Evolutionary conservation across 2,113 vertebrate species (phyloP).

Genomic region (Phocoena phocoena): DNA sequence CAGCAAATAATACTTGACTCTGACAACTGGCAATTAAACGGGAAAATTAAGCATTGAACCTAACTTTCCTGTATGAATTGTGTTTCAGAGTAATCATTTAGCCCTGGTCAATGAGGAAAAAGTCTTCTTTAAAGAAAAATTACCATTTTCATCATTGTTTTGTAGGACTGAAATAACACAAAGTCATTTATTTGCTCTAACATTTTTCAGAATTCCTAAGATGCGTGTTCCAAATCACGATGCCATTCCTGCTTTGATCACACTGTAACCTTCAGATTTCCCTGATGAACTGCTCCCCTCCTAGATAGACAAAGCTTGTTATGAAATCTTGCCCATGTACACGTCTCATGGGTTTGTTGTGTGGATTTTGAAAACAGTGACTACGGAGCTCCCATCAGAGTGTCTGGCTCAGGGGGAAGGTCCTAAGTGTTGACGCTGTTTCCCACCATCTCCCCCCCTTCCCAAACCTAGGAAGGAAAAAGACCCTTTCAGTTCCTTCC

Average conservation of each 20-base stretch:
- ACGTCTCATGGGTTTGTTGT: not conserved
- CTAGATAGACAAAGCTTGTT: not conserved
- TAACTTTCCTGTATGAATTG: not conserved
- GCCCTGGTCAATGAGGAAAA: not conserved
- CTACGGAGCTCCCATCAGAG: not conserved
- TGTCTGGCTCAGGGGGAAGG: not conserved
- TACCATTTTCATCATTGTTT: not conserved
- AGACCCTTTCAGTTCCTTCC: not conserved
- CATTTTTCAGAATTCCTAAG: not conserved
- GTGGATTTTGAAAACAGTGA: not conserved
- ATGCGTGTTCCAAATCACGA: not conserved
- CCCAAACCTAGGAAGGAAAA: not conserved
- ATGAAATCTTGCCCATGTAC: not conserved
- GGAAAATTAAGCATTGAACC: not conserved
- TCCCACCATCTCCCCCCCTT: not conserved
- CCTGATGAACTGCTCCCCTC: not conserved
- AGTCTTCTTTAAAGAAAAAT: constrained; percentile 29
- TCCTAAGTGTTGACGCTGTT: not conserved
- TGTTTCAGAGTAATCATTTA: not conserved
- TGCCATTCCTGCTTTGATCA: not conserved
- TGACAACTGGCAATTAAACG: not conserved
- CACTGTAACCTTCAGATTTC: not conserved
- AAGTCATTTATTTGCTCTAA: constrained; percentile 46
- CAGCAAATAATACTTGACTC: not conserved
- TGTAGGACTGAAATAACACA: not conserved